These are phyloP conservation scores for Gavialis gangeticus DNA, from an alignment of 2,113 vertebrate genomes.

Conservation along the genomic window DNA sequence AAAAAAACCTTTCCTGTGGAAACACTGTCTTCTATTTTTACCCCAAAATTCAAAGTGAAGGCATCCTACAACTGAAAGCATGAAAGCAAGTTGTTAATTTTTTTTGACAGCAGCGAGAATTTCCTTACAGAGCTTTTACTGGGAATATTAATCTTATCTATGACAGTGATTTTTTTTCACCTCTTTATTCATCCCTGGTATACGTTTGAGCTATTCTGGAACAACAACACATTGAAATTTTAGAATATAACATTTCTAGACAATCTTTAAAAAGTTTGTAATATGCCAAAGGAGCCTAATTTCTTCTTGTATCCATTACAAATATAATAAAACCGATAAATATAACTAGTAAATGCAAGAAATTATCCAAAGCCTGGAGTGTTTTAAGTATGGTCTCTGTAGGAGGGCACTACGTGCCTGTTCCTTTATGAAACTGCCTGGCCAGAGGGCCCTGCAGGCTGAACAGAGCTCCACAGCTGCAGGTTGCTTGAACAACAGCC, in stretches of 20 bases:
- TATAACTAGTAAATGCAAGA: background rate
- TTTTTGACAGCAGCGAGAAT: background rate
- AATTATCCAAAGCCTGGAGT: too few relatives aligned
- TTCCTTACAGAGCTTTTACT: background rate
- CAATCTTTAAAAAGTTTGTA: background rate
- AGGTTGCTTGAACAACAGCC: too few relatives aligned
- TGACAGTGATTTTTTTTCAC: background rate
- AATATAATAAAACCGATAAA: background rate
- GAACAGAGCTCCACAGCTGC: too few relatives aligned
- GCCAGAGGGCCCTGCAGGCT: too few relatives aligned
- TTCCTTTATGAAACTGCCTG: too few relatives aligned
- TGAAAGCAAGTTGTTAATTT: conserved; percentile 32
- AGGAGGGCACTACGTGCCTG: background rate
- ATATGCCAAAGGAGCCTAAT: background rate
- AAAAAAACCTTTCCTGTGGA: background rate
- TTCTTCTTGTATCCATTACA: background rate
- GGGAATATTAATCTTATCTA: conserved; percentile 13
- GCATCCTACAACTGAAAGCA: background rate
- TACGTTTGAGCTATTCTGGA: background rate
- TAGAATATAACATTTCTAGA: background rate
- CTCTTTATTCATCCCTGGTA: background rate
- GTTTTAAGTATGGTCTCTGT: background rate
- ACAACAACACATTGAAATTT: background rate
- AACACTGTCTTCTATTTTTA: background rate
- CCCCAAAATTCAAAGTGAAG: background rate